Percentiles rank a stretch among this genome's conserved stretches.
These are phyloP conservation scores for Linyphia triangularis DNA, from an alignment of 2,888 invertebrate species.

Conservation along the genomic window DNA sequence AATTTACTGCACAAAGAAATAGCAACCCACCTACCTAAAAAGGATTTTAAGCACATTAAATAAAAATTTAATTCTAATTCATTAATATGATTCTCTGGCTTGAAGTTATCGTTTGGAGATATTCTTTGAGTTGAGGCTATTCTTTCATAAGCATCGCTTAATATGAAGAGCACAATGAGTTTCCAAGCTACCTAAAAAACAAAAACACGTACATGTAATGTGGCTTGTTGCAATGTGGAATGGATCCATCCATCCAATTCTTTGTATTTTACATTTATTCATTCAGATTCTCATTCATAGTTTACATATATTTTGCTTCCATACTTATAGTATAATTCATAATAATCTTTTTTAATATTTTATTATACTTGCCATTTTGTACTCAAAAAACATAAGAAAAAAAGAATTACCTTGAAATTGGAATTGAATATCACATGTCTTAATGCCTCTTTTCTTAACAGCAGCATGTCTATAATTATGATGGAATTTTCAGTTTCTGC, in stretches of 20 bases:
- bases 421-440: slow-evolving; percentile 91
- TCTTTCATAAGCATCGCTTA: slow-evolving; percentile 87
- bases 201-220: too few species aligned
- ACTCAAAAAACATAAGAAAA: too few species aligned
- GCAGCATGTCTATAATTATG: slow-evolving; percentile 89
- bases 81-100: slow-evolving; percentile 31
- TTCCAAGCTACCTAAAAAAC: slow-evolving; percentile 86
- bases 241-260: too few species aligned
- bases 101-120: slow-evolving; percentile 4
- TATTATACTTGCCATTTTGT: too few species aligned
- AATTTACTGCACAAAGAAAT: neutral
- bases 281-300: too few species aligned
- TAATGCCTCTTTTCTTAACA: slow-evolving; percentile 90
- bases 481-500: slow-evolving; percentile 94
- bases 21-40: slow-evolving; percentile 48
- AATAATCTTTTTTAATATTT: too few species aligned
- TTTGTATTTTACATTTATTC: too few species aligned
- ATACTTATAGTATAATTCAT: too few species aligned
- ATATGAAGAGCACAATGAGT: slow-evolving; percentile 86
- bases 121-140: slow-evolving; percentile 29
- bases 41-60: slow-evolving; percentile 64
- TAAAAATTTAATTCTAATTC: slow-evolving; percentile 66
- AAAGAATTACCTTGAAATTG: slow-evolving; percentile 84
- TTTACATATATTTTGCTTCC: too few species aligned
- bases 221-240: too few species aligned